Base-by-base conservation (phyloP, 2,113 vertebrate genomes). In the Arothron firmamentum region DNA sequence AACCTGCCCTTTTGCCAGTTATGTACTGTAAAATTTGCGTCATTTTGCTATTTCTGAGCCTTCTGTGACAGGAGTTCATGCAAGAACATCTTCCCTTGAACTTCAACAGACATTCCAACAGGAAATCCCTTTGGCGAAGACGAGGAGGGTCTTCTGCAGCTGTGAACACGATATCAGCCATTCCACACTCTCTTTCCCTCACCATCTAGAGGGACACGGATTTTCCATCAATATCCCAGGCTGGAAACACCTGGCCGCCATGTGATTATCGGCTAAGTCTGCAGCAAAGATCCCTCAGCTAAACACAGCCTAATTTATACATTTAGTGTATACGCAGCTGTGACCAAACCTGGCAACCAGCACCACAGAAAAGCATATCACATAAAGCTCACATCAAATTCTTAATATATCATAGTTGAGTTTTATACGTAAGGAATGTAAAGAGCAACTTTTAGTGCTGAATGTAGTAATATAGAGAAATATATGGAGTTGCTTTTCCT, bases 101-200 rank as follows among this genome's bases (percentile, higher is more conserved):
- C 59, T 62, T 41, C 18, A 55, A 25, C 31, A 46, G 64, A 66
- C 71, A 75, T 82, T 70, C 49, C 54, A 67, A n/a, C 47, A 54
- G 70, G 75, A 82, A 70, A 82, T 75, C 75, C 65, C 75, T 77
- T 48, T 68, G n/a, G 56, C 48, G 15, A 34, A 54, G 42, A 16
- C 45, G 50, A 42, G 18, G 18, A 25, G 53, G 53, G 21, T 34
- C 17, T 42, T 69, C 59, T 57, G 19, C 59, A 47, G 52, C 34
- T 54, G 67, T 2, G 0, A 52, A 72, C 25, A 65, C 10, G 1
- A 43, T 15, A 48, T 61, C 57, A 42, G 25, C 31, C 38, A 48
- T 62, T 45, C 63, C 53, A 17, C 2, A 1, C 47, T 62, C 56
- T 61, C 11, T 38, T 49, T 56, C 17, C 50, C 54, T 47, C 17